Conservation (phyloP, 2,797 vertebrate species). For the Chelmon rostratus region DNA sequence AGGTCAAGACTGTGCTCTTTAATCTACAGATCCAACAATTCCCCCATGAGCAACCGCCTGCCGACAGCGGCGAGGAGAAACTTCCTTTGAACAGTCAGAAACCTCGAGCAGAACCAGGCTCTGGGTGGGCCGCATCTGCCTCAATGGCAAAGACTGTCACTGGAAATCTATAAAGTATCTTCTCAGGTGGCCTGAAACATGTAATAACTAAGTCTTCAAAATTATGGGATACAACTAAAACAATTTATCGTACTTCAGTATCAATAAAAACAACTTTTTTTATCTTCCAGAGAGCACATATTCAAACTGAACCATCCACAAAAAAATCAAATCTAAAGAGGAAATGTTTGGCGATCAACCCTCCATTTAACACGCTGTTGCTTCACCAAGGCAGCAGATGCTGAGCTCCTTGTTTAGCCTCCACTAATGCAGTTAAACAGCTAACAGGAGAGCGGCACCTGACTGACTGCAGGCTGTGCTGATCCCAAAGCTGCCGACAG, state of each 20-base stretch:
- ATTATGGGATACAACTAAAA: neutral
- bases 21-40: too few species aligned
- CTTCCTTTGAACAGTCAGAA: too few species aligned
- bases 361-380: slow-evolving; percentile 1
- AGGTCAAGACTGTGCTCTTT: too few species aligned
- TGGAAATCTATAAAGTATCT: neutral
- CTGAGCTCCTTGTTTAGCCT: slow-evolving; percentile 39
- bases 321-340: slow-evolving; percentile 11
- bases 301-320: slow-evolving; percentile 27
- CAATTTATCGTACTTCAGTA: neutral
- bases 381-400: slow-evolving; percentile 24
- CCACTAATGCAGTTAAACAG: slow-evolving; percentile 49
- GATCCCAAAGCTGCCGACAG: slow-evolving; percentile 36
- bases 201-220: neutral
- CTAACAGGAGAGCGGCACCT: slow-evolving; percentile 42
- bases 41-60: too few species aligned
- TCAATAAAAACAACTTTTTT: neutral
- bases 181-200: neutral
- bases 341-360: neutral
- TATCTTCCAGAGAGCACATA: slow-evolving; percentile 51
- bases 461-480: slow-evolving; percentile 35
- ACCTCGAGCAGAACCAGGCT: too few species aligned
- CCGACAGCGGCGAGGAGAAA: too few species aligned
- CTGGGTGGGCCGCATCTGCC: too few species aligned
- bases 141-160: too few species aligned